Evolutionary conservation across 2,797 vertebrate genomes (phyloP), one percentile per base, ranked within the genome.

Genomic region (Alectoris magna): DNA sequence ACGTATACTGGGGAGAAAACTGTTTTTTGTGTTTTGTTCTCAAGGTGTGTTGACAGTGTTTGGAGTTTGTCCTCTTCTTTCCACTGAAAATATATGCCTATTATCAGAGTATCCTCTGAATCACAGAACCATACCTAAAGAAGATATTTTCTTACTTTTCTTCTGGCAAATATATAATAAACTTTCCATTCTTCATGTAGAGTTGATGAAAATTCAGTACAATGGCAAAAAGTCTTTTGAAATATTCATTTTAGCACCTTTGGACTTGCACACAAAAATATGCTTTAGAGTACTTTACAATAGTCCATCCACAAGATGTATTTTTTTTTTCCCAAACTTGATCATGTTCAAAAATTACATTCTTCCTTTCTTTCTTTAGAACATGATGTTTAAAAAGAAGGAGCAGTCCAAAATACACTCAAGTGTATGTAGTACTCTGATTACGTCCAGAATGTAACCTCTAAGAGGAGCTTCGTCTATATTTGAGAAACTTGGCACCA

Each of bases 121-220:
- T 60, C 39, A 34, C 39, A 58, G 31, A 84, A 6, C 4, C n/a
- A 76, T 81, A 29, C 59, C 29, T 59, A 67, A 91, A 56, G 34
- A 69, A 86, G 24, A 53, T 39, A 1, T 46, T 56, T 66, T 89
- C 34, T 94, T 91, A 59, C 38, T 60, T 92, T 88, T 79, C n/a
- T 43, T 91, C 64, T 94, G 84, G 88, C 36, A 91, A 92, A 91
- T 4, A 24, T 72, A 84, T 93, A 95, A 80, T 69, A 81, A 81
- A 76, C 31, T 95, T 95, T 94, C 24, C 16, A 16, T 56, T 81
- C 68, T 58, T 55, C 18, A 55, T 19, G 53, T 11, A 29, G 51
- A 53, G 26, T 55, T 79, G 38, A 63, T 44, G 69, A 90, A 91
- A 87, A 85, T 88, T 94, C 75, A 86, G 67, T 44, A 59, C 72